Conservation (phyloP, 2,888 invertebrate genomes). For the Tribolium freemani region DNA sequence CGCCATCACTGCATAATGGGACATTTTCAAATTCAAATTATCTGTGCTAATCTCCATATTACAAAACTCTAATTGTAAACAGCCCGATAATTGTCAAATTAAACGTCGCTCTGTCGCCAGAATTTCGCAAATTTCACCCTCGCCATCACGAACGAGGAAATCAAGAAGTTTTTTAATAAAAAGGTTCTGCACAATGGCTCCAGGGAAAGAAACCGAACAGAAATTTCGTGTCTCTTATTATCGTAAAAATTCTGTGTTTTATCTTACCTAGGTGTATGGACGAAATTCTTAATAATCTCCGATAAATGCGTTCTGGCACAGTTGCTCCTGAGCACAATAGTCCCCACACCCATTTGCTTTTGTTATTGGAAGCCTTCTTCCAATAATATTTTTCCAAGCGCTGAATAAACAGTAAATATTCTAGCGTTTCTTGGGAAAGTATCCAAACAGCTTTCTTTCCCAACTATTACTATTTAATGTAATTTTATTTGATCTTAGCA, state of each 20-base stretch:
- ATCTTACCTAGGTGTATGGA: too few relatives aligned
- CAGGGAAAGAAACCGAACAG: not conserved
- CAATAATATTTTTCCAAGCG: slow-evolving; percentile 42
- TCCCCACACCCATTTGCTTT: slow-evolving; percentile 29
- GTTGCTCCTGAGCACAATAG: slow-evolving; percentile 15
- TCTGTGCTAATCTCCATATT: not conserved
- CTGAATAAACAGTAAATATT: slow-evolving; percentile 40
- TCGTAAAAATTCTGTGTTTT: too few relatives aligned
- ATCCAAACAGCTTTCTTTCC: slow-evolving; percentile 4
- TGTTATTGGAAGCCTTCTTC: slow-evolving; percentile 39
- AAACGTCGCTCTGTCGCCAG: slow-evolving; percentile 14
- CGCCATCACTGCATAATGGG: not conserved
- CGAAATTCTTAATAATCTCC: slow-evolving; percentile 4
- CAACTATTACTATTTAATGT: slow-evolving; percentile 33
- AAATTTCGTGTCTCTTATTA: not conserved
- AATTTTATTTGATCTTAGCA: slow-evolving; percentile 19
- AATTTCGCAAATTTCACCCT: slow-evolving; percentile 34
- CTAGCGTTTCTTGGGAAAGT: slow-evolving; percentile 20
- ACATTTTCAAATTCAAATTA: not conserved
- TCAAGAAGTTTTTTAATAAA: slow-evolving; percentile 43
- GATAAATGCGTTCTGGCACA: not conserved
- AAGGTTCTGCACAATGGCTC: not conserved
- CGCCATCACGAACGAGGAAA: slow-evolving; percentile 27
- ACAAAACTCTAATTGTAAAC: not conserved
- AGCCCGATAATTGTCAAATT: slow-evolving; percentile 29